Evolutionary conservation across 2,888 invertebrate species (phyloP).

Genomic region (Muschampia plurimacula): DNA sequence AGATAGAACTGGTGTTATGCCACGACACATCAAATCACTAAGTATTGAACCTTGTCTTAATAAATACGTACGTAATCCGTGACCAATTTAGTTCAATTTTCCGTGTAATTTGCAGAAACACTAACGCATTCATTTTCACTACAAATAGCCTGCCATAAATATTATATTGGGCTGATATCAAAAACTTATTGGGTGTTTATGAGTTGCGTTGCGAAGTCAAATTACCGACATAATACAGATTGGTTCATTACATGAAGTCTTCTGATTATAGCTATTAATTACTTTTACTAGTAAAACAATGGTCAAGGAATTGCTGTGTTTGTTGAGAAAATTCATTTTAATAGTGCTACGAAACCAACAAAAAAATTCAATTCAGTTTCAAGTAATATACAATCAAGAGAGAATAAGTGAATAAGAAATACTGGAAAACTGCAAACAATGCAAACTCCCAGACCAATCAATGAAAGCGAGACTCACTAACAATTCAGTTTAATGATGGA

Average conservation of each 20-base stretch:
- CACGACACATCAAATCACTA: not conserved
- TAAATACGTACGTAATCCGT: constrained; percentile 9
- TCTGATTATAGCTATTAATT: not conserved
- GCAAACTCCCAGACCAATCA: constrained; percentile 12
- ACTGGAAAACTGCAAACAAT: constrained; percentile 21
- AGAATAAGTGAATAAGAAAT: not conserved
- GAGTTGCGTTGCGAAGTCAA: constrained; percentile 2
- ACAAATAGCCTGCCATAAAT: constrained; percentile 26
- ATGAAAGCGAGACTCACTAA: constrained; percentile 25
- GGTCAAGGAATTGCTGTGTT: not conserved
- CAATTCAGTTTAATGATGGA: constrained; percentile 27
- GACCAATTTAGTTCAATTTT: constrained; percentile 25
- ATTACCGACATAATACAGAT: not conserved
- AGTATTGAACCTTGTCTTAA: not conserved
- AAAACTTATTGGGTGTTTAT: constrained; percentile 29
- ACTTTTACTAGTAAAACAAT: not conserved
- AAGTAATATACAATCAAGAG: not conserved
- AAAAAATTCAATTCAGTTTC: not conserved
- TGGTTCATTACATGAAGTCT: not conserved
- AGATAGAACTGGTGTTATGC: not conserved
- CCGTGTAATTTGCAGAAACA: constrained; percentile 24
- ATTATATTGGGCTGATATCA: constrained; percentile 24
- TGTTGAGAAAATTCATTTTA: not conserved
- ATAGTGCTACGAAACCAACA: not conserved
- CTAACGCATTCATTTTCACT: constrained; percentile 26